Conservation (phyloP, 2,888 invertebrate species). For the Panzeria rudis region DNA sequence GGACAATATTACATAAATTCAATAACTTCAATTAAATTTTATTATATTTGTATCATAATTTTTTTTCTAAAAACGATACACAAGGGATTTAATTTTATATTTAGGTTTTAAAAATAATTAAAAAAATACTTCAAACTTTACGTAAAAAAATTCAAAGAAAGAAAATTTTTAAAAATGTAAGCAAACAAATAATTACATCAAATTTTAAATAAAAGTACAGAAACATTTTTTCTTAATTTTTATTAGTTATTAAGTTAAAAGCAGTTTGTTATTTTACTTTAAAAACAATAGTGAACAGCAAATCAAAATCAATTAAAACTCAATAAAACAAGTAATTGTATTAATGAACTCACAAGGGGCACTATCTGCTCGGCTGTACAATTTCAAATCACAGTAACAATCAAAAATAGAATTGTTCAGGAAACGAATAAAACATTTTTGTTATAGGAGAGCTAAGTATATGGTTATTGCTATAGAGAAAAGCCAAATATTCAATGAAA, state of each 20-base stretch:
- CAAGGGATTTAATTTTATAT: slow-evolving; percentile 80
- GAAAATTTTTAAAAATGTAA: slow-evolving; percentile 5
- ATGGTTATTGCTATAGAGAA: too few relatives aligned
- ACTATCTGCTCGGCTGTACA: too few relatives aligned
- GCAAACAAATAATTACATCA: slow-evolving; percentile 30
- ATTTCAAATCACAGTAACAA: too few relatives aligned
- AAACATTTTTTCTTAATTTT: slow-evolving; percentile 1
- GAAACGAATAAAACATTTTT: too few relatives aligned
- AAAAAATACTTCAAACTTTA: slow-evolving; percentile 48
- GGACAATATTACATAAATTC: slow-evolving; percentile 3
- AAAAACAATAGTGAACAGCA: slow-evolving; percentile 6
- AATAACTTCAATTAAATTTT: slow-evolving; percentile 42
- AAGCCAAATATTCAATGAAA: too few relatives aligned
- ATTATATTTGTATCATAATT: slow-evolving; percentile 31
- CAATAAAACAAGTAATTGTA: slow-evolving; percentile 9
- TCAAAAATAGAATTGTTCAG: too few relatives aligned
- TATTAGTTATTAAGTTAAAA: slow-evolving; percentile 45
- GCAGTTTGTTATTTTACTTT: slow-evolving; percentile 18
- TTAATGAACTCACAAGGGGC: too few relatives aligned
- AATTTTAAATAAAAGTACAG: slow-evolving; percentile 40
- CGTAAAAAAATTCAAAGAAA: slow-evolving; percentile 6
- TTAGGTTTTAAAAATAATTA: slow-evolving; percentile 72
- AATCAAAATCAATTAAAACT: slow-evolving; percentile 43
- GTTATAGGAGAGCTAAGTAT: too few relatives aligned
- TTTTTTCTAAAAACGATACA: slow-evolving; percentile 72